Conservation (phyloP, 2,888 invertebrate species). For the Pogonocherus hispidulus region DNA sequence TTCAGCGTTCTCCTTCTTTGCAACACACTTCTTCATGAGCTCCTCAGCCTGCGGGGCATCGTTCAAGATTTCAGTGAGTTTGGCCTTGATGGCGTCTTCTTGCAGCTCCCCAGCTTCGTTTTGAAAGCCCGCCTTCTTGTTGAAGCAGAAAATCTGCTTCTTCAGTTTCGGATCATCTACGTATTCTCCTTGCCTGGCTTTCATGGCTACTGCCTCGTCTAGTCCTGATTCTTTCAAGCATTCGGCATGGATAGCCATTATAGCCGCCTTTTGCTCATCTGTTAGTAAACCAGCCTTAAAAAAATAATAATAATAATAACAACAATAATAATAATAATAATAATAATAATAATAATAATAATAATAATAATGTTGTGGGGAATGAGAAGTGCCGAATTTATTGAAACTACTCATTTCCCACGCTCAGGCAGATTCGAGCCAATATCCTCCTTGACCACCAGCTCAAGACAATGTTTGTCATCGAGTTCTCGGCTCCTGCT, state of each 20-base stretch:
- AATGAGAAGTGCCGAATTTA: too few relatives aligned
- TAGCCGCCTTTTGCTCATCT: constrained; percentile 51
- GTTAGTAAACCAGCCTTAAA: constrained; percentile 35
- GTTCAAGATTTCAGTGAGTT: constrained; percentile 67
- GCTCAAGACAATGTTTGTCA: too few relatives aligned
- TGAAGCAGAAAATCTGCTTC: constrained; percentile 69
- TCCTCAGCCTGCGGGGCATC: constrained; percentile 63
- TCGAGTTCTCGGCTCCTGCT: too few relatives aligned
- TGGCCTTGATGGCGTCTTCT: constrained; percentile 65
- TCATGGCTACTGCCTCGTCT: constrained; percentile 55
- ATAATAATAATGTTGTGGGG: too few relatives aligned
- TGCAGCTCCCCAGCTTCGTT: constrained; percentile 61
- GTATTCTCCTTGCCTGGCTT: constrained; percentile 69
- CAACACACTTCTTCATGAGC: constrained; percentile 41
- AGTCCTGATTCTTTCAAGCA: constrained; percentile 61
- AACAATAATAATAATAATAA: too few relatives aligned
- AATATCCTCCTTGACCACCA: too few relatives aligned
- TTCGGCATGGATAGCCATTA: constrained; percentile 46
- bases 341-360: too few relatives aligned
- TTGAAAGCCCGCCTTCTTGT: constrained; percentile 69
- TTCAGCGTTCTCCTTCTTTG: constrained; percentile 52
- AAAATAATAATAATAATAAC: neutral
- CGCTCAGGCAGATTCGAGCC: too few relatives aligned
- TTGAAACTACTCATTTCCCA: too few relatives aligned
- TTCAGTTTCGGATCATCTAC: constrained; percentile 68